Conservation (phyloP, 2,888 invertebrate species). For the Pristionchus entomophagus region DNA sequence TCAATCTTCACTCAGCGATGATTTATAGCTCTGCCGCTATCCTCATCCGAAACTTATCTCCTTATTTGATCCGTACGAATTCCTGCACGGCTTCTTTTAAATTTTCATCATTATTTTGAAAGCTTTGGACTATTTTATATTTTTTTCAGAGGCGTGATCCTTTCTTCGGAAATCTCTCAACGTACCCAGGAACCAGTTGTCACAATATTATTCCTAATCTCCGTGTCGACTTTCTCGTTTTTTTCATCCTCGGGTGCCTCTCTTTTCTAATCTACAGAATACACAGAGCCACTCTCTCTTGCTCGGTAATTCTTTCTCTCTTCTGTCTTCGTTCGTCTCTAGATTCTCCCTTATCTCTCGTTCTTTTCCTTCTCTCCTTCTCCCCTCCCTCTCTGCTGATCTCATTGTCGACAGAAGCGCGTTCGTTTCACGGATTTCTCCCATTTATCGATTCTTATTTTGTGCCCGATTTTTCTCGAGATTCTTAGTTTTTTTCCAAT, state of each 20-base stretch:
- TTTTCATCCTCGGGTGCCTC: not conserved
- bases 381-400: not conserved
- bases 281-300: not conserved
- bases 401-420: constrained; percentile 3
- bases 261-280: constrained; percentile 12
- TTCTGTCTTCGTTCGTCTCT: constrained; percentile 4
- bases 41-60: too few relatives aligned
- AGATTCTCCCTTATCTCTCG: not conserved
- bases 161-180: too few relatives aligned
- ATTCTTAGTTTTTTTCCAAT: not conserved
- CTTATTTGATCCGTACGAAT: too few relatives aligned
- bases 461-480: not conserved
- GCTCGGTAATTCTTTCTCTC: constrained; percentile 28
- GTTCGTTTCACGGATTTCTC: not conserved
- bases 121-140: too few relatives aligned
- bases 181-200: not conserved
- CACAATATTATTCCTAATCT: not conserved
- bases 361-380: not conserved
- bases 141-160: too few relatives aligned
- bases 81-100: too few relatives aligned
- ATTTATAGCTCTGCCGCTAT: too few relatives aligned
- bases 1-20: not conserved
- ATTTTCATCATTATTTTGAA: too few relatives aligned
- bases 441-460: not conserved
- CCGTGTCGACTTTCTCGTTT: not conserved